A percentile compares a stretch with the other conserved stretches of the same genome.
Evolutionary conservation across 2,113 vertebrate genomes (phyloP).

Genomic region (Rissa tridactyla): DNA sequence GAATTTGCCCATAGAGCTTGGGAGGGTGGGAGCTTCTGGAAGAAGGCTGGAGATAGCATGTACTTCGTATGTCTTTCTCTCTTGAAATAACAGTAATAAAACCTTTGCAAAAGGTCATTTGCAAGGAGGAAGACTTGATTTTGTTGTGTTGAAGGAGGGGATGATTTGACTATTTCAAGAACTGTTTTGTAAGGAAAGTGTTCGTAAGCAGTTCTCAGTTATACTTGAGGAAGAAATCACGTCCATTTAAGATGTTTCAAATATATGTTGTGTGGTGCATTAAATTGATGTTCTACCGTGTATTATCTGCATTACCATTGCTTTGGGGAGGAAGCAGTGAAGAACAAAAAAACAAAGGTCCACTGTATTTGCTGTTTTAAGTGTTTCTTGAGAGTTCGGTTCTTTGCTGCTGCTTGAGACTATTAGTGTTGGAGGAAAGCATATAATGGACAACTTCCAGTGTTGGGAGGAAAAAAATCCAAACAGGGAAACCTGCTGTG

Average conservation of each 20-base stretch:
- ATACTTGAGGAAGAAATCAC: not conserved
- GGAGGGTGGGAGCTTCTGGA: not conserved
- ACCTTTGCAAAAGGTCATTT: not conserved
- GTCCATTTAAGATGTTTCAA: not conserved
- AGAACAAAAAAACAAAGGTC: not conserved
- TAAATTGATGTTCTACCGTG: not conserved
- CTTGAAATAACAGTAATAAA: not conserved
- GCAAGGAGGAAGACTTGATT: not conserved
- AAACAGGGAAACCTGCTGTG: not conserved
- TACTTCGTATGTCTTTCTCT: not conserved
- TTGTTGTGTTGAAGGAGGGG: not conserved
- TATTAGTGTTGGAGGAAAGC: not conserved
- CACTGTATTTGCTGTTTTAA: not conserved
- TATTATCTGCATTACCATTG: not conserved
- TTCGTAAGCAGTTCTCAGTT: not conserved
- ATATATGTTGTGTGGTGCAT: not conserved
- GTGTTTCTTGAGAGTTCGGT: not conserved
- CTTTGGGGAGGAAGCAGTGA: not conserved
- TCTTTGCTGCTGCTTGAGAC: not conserved
- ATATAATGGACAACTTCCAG: not conserved
- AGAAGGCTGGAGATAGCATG: fast-evolving
- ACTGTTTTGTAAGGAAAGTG: not conserved
- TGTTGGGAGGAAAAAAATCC: not conserved
- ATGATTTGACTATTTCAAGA: not conserved
- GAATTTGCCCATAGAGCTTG: not conserved